Conservation (phyloP, 2,797 vertebrate species). For the Salmo trutta region DNA sequence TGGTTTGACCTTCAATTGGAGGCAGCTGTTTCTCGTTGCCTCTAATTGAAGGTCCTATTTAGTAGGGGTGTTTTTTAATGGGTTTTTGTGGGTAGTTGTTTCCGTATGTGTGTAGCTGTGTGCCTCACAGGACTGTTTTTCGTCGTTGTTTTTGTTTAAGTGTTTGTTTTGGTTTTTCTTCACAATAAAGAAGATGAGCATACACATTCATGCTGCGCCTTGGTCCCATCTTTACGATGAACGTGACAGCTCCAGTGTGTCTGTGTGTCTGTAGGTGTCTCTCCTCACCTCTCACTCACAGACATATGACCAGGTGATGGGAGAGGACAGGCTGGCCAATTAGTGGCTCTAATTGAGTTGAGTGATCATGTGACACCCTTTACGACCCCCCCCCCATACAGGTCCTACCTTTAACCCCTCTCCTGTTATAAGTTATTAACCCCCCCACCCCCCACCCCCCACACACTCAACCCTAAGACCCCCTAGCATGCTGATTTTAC, state of each 20-base stretch:
- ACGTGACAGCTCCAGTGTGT: neutral
- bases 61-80: too few relatives aligned
- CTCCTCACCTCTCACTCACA: neutral
- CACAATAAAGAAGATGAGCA: too few relatives aligned
- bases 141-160: too few relatives aligned
- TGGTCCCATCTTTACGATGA: too few relatives aligned
- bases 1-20: too few relatives aligned
- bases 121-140: too few relatives aligned
- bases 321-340: neutral
- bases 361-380: neutral
- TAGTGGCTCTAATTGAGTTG: neutral
- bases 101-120: too few relatives aligned
- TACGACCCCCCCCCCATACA: neutral
- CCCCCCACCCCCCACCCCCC: neutral
- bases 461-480: neutral
- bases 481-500: neutral
- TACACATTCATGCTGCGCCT: too few relatives aligned
- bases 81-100: too few relatives aligned
- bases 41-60: too few relatives aligned
- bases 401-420: neutral
- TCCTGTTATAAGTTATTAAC: neutral
- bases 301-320: neutral
- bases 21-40: too few relatives aligned
- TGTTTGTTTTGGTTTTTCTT: too few relatives aligned
- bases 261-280: neutral